Conservation (phyloP, 2,113 vertebrate genomes). For the Typhlomys cinereus region DNA sequence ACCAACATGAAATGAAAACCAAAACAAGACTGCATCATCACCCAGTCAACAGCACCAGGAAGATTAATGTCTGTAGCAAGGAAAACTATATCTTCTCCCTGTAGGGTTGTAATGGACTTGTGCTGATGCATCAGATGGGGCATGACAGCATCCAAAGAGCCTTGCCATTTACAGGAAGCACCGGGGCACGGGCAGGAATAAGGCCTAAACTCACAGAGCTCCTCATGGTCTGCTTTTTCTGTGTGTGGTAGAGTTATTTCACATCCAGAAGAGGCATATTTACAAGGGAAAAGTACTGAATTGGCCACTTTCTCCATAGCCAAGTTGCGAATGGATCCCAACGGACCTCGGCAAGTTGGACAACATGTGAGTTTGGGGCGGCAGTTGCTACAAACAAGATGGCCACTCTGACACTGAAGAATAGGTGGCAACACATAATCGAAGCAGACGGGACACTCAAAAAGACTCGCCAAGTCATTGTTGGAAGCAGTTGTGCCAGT, state of each 20-base stretch:
- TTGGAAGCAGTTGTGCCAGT: conserved; percentile 99
- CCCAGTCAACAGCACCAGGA: conserved; percentile 99
- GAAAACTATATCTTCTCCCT: conserved; percentile 99
- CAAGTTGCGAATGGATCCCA: conserved; percentile 99
- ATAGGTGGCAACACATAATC: conserved; percentile 99
- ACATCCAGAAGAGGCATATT: conserved; percentile 98
- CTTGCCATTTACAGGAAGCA: conserved; percentile 99
- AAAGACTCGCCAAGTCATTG: conserved; percentile 99
- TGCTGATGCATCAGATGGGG: conserved; percentile 99
- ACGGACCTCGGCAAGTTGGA: conserved; percentile 96
- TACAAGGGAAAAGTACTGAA: conserved; percentile 99
- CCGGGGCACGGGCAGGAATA: conserved; percentile 98
- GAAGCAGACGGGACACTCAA: conserved; percentile 99
- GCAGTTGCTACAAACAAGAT: conserved; percentile 99
- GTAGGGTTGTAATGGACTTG: conserved; percentile 98
- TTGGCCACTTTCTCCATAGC: conserved; percentile 99
- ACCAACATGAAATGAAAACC: conserved; percentile 99
- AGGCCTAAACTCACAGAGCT: conserved; percentile 98
- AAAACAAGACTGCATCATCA: conserved; percentile 99
- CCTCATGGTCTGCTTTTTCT: conserved; percentile 98
- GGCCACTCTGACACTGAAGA: conserved; percentile 99
- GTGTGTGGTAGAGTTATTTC: conserved; percentile 98
- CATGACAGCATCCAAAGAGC: conserved; percentile 98
- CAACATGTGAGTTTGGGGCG: conserved; percentile 99
- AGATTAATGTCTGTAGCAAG: conserved; percentile 99